A percentile compares a stretch with the other conserved stretches of the same genome.
Conservation (phyloP, 1,140 invertebrate species). For the Capitella teleta region DNA sequence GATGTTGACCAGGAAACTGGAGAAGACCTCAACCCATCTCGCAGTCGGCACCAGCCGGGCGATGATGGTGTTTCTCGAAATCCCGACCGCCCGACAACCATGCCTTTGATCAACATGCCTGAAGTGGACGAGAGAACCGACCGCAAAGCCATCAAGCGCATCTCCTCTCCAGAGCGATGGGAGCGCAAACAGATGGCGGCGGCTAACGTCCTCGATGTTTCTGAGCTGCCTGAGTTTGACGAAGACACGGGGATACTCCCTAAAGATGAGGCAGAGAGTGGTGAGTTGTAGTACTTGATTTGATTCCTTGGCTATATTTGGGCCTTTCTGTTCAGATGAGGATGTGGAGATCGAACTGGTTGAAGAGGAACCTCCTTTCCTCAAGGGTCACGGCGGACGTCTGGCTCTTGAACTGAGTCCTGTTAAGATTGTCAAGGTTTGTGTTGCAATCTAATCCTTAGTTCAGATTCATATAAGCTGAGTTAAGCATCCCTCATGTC, state of each 20-base stretch:
- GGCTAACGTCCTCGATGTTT: slow-evolving; percentile 51
- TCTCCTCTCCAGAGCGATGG: slow-evolving; percentile 87
- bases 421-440: slow-evolving; percentile 81
- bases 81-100: slow-evolving; percentile 40
- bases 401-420: slow-evolving; percentile 76
- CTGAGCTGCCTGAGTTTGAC: slow-evolving; percentile 47
- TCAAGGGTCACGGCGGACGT: slow-evolving; percentile 53
- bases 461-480: neutral
- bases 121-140: slow-evolving; percentile 47
- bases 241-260: slow-evolving; percentile 45
- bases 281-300: slow-evolving; percentile 55
- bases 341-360: slow-evolving; percentile 98
- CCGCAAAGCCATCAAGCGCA: slow-evolving; percentile 71
- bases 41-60: slow-evolving; percentile 17
- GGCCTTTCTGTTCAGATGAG: no score
- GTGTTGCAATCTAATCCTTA: neutral
- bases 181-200: slow-evolving; percentile 67
- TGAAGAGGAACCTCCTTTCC: slow-evolving; percentile 94
- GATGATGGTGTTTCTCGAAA: slow-evolving; percentile 25
- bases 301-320: slow-evolving; percentile 18
- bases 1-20: slow-evolving; percentile 94
- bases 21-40: slow-evolving; percentile 77
- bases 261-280: slow-evolving; percentile 46
- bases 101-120: slow-evolving; percentile 28
- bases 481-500: neutral